phyloP scores from a whole-genome alignment of 1,140 invertebrate species.

The Chironomus striatipennis region DNA sequence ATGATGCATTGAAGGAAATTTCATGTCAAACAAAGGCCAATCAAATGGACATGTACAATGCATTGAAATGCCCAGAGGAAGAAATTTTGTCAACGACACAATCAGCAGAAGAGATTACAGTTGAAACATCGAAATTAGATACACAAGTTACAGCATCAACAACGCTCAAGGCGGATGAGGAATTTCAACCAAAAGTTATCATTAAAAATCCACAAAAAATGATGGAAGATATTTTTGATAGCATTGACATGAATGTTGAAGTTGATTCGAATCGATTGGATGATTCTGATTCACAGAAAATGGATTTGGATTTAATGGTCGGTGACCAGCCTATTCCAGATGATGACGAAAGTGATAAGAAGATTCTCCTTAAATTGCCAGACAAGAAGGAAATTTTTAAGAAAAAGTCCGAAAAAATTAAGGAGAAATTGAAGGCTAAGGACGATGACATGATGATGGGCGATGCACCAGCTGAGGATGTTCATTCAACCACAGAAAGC shows the following conservation, averaged over 20 bases:
- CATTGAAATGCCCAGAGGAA: slow-evolving; percentile 6
- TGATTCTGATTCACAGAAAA: not conserved
- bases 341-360: not conserved
- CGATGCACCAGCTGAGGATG: slow-evolving; percentile 35
- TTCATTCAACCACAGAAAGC: slow-evolving; percentile 28
- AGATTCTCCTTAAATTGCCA: not conserved
- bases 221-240: slow-evolving; percentile 16
- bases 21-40: slow-evolving; percentile 5
- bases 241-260: not conserved
- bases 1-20: slow-evolving; percentile 41
- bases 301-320: slow-evolving; percentile 23
- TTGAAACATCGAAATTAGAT: slow-evolving; percentile 1
- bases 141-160: not conserved
- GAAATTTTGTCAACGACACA: not conserved
- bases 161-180: not conserved
- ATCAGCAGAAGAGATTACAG: not conserved
- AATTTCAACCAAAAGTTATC: not conserved
- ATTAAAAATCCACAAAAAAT: slow-evolving; percentile 22
- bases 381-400: slow-evolving; percentile 25
- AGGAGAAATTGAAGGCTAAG: slow-evolving; percentile 6
- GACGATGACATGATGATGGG: slow-evolving; percentile 38
- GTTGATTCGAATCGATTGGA: slow-evolving; percentile 5
- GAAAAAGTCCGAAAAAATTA: slow-evolving; percentile 19
- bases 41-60: slow-evolving; percentile 20
- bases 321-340: slow-evolving; percentile 23